Base-by-base conservation (phyloP, 2,113 vertebrate genomes). In the Catharus fuscescens region DNA sequence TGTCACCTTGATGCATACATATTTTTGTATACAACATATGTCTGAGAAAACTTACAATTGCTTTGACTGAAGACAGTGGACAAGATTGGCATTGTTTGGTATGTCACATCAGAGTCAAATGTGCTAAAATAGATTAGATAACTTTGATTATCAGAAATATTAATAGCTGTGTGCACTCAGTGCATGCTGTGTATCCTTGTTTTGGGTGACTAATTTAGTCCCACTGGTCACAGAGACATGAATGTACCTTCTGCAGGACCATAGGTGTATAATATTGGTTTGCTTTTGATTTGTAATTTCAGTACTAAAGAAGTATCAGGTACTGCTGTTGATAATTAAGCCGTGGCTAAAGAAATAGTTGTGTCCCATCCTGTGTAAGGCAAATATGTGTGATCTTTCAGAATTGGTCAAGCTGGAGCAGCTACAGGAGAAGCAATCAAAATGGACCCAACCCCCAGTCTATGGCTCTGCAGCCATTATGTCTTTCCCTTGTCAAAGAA, bases 21-120 rank as follows among this genome's bases (percentile, higher is more conserved):
- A 12, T 31, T 57, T 0, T 0, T 52, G 31, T 54, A 50, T 4
- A 53, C 25, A 67, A 62, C 29, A 2, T 42, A 18, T 4, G 11
- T 48, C 8, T 8, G 5, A 65, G 59, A 40, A 69, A 88, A 70
- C 31, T 50, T 71, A 60, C 4, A 45, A 9, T 79, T 73, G 12
- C 12, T 78, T 86, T 84, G 78, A 14, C 40, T 69, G 54, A 40
- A 57, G 40, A 24, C 4, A 17, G 19, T 4, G 14, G 19, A 31
- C 57, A 74, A 59, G 50, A 38, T 34, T 90, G 66, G 24, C 0
- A 0, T 48, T 81, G 40, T 85, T 85, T 53, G 50, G 6, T 47
- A 44, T 69, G 45, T 18, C 57, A 45, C 7, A 53, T 89, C 32
- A n/a, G 52, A 74, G n/a, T 74, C 48, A 76, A 81, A 79, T 40